These are phyloP conservation scores for Argopecten irradians DNA, from an alignment of 1,140 invertebrate species.

Conservation along the genomic window DNA sequence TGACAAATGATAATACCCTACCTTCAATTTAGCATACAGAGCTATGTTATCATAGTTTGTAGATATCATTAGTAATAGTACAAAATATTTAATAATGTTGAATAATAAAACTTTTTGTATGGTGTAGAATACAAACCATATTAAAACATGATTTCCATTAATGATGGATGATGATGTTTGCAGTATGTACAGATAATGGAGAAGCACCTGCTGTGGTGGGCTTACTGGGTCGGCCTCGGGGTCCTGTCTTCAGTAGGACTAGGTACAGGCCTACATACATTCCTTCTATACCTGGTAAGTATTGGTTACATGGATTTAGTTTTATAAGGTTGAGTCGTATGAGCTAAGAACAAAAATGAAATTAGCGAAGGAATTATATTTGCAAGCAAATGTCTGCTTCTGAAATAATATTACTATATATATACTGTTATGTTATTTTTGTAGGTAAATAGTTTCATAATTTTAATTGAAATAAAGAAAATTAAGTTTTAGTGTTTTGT, in stretches of 20 bases:
- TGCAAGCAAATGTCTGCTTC: neutral
- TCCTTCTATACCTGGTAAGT: constrained; percentile 96
- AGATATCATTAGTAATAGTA: neutral
- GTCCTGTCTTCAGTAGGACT: constrained; percentile 97
- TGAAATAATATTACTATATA: neutral
- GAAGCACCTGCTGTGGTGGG: constrained; percentile 84
- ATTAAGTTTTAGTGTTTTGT: no score
- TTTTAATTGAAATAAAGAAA: no score
- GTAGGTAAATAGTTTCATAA: no score
- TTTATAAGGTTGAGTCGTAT: neutral
- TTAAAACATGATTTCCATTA: neutral
- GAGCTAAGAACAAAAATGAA: neutral
- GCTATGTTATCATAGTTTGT: neutral
- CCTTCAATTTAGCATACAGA: no score
- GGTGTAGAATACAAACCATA: neutral
- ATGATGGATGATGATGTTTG: constrained; percentile 47
- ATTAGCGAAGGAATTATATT: neutral
- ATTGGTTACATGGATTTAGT: constrained; percentile 78
- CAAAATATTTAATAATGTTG: constrained; percentile 11
- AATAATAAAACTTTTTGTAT: neutral
- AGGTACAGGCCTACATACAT: constrained; percentile 98
- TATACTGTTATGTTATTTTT: no score
- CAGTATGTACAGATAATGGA: constrained; percentile 75
- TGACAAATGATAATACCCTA: no score
- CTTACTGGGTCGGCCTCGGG: constrained; percentile 96